Evolutionary conservation across 2,888 invertebrate genomes (phyloP).

Genomic region (Piscicola geometra): DNA sequence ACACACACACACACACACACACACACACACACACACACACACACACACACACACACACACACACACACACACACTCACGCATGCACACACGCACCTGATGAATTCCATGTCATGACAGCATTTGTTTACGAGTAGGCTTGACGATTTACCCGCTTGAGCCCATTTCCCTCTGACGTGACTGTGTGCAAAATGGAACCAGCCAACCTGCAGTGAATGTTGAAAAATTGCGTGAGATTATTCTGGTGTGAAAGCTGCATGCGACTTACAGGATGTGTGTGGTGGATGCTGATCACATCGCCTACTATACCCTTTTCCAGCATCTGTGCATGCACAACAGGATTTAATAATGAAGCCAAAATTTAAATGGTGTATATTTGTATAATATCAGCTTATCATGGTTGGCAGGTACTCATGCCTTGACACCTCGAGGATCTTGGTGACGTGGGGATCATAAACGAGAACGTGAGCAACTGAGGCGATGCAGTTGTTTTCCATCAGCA

Average conservation of each 20-base stretch:
- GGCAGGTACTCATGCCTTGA: too few relatives aligned
- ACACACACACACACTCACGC: too few relatives aligned
- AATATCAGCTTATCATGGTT: too few relatives aligned
- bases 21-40: too few relatives aligned
- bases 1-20: too few relatives aligned
- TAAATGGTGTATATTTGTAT: too few relatives aligned
- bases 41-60: too few relatives aligned
- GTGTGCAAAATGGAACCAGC: conserved; percentile 32
- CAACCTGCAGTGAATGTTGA: conserved; percentile 6
- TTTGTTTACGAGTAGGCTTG: conserved; percentile 29
- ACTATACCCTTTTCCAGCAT: conserved; percentile 23
- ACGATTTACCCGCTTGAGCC: conserved; percentile 8
- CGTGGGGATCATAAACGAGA: conserved; percentile 27
- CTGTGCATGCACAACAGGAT: conserved; percentile 1
- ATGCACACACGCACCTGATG: conserved; percentile 27
- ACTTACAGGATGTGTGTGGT: conserved; percentile 28
- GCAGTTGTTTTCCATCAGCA: conserved; percentile 10
- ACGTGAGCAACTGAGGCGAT: conserved; percentile 16
- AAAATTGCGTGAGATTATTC: too few relatives aligned
- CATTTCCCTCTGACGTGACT: conserved; percentile 29
- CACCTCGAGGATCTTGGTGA: conserved; percentile 28
- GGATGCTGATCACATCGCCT: conserved; percentile 29
- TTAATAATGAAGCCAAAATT: too few relatives aligned
- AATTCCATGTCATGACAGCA: conserved; percentile 33
- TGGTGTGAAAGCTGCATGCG: too few relatives aligned